Percentiles rank a stretch among this genome's conserved stretches.
phyloP scores from a whole-genome alignment of 2,113 vertebrate genomes.

The Leucosticte australis region DNA sequence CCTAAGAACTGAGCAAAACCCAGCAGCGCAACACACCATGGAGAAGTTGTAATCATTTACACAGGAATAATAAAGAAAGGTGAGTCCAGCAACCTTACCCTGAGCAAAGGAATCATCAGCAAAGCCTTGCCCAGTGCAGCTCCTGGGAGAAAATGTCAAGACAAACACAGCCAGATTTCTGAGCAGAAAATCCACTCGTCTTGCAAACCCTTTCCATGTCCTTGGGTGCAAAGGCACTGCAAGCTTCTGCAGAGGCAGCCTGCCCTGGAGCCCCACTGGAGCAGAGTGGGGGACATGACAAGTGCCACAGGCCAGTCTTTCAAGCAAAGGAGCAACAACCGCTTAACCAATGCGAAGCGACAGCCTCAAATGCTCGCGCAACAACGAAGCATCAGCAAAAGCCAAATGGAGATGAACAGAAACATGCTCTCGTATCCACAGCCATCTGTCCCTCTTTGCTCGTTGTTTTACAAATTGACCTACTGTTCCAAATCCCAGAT shows the following conservation, averaged over 20 bases:
- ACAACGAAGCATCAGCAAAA: background rate
- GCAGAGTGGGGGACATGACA: background rate
- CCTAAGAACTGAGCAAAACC: background rate
- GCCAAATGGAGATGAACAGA: conserved; percentile 48
- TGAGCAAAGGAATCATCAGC: background rate
- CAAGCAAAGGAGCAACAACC: background rate
- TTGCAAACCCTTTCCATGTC: background rate
- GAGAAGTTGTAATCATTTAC: background rate
- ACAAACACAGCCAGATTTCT: background rate
- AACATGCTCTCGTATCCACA: background rate
- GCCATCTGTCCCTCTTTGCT: conserved; percentile 50
- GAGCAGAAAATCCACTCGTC: background rate
- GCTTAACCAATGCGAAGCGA: background rate
- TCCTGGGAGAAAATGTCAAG: background rate
- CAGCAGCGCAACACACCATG: accelerated
- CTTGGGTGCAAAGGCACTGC: background rate
- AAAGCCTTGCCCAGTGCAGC: background rate
- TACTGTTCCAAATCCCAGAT: conserved; percentile 62
- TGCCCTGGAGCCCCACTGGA: background rate
- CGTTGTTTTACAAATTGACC: conserved; percentile 46
- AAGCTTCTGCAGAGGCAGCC: background rate
- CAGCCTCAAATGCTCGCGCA: background rate
- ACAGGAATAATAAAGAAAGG: background rate
- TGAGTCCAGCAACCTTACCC: background rate
- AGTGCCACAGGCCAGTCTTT: background rate